Evolutionary conservation across 2,113 vertebrate genomes (phyloP).

Genomic region (Passer domesticus): DNA sequence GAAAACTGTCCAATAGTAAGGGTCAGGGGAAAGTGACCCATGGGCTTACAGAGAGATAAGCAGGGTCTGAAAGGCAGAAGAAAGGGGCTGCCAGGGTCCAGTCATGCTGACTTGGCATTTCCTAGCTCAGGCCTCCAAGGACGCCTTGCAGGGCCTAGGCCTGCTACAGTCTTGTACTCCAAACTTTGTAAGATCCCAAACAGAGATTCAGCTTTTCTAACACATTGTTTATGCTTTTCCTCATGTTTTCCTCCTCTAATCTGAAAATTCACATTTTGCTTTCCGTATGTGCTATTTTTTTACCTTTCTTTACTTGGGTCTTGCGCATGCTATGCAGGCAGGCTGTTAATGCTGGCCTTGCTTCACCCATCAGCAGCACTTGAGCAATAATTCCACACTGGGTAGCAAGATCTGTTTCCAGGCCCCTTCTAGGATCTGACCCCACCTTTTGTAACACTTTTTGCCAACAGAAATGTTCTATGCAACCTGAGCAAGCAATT

Average conservation of each 20-base stretch:
- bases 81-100: too few species aligned
- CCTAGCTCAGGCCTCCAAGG: too few species aligned
- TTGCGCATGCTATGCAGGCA: background rate
- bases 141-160: too few species aligned
- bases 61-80: too few species aligned
- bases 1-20: too few species aligned
- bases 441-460: background rate
- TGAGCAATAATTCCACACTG: fast-evolving
- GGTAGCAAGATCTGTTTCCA: background rate
- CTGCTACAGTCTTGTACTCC: background rate
- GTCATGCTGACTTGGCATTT: too few species aligned
- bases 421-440: background rate
- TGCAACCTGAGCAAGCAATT: background rate
- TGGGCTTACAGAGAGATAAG: too few species aligned
- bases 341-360: background rate
- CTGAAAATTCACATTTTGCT: background rate
- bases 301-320: background rate
- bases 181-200: background rate
- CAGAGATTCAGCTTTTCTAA: background rate
- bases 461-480: background rate
- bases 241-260: background rate
- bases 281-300: background rate
- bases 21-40: too few species aligned
- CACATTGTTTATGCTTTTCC: background rate
- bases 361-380: background rate